Evolutionary conservation across 2,888 invertebrate genomes (phyloP).

Genomic region (Pseudoips prasinana): DNA sequence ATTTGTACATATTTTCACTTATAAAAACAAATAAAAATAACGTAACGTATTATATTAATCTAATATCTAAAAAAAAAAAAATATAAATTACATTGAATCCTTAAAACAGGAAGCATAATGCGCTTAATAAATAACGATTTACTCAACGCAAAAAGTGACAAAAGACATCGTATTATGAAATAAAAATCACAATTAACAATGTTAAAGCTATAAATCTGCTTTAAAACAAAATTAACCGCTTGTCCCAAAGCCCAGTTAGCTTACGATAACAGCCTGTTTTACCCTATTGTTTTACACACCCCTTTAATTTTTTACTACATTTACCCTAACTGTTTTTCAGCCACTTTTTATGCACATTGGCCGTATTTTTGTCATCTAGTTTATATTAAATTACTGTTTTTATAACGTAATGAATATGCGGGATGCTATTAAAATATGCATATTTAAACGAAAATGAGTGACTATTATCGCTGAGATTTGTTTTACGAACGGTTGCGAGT

Average conservation of each 20-base stretch:
- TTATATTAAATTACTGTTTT: constrained; percentile 81
- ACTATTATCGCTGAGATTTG: constrained; percentile 60
- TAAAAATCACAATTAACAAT: constrained; percentile 22
- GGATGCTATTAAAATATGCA: constrained; percentile 62
- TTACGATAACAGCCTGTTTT: constrained; percentile 62
- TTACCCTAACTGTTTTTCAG: constrained; percentile 53
- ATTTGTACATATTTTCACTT: too few relatives aligned
- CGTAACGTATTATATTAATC: too few relatives aligned
- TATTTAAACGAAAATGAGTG: constrained; percentile 66
- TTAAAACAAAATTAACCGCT: constrained; percentile 71
- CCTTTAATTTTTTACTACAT: constrained; percentile 51
- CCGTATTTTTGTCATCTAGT: constrained; percentile 76
- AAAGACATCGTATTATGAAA: constrained; percentile 14
- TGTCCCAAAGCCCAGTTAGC: constrained; percentile 69
- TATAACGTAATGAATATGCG: constrained; percentile 75
- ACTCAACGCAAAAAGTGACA: too few relatives aligned
- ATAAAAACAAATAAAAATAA: too few relatives aligned
- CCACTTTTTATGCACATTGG: constrained; percentile 66
- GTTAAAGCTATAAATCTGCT: constrained; percentile 59
- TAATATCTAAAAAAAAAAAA: too few relatives aligned
- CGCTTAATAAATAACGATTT: too few relatives aligned
- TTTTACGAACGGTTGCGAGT: constrained; percentile 38
- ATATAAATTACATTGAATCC: too few relatives aligned
- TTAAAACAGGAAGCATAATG: too few relatives aligned
- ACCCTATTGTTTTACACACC: constrained; percentile 67